Evolutionary conservation across 2,888 invertebrate species (phyloP), one percentile per base, ranked within the genome.

Genomic region (Lochmaea capreae): DNA sequence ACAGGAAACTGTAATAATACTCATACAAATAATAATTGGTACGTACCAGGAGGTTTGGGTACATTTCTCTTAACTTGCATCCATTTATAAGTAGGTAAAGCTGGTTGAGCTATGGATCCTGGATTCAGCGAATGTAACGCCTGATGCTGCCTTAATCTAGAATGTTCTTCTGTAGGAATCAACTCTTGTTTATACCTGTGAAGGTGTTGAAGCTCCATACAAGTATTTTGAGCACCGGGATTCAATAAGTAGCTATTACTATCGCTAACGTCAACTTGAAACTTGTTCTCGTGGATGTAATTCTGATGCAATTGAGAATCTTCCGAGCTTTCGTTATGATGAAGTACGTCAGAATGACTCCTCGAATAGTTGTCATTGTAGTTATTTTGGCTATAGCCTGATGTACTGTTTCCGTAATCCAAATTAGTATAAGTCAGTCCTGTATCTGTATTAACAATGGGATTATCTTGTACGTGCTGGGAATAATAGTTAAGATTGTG

Each of bases 1-100:
- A 26, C 26, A 26, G 4, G 26, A 26, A 26, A 26, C 26, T 26
- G 26, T 26, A 26, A 26, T 26, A 26, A 26, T 26, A 43, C 2
- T 43, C 43, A n/a, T 2, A 43, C 11, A 43, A 9, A 43, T 43
- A 43, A 12, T 46, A 46, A 54, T 54, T 54, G 18, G 18, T 52
- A 88, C 93, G 91, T 87, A 95, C 97, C 94, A 87, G 94, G 90
- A 81, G 97, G 96, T 88, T 98, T 98, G 66, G 97, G 97, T 80
- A 97, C 95, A 88, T 97, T 97, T 87, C 98, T 91, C 89, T 98
- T 98, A 83, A 98, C 95, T 89, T 98, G 97, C 98, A 98, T 98
- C 98, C 98, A 98, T 87, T 98, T 97, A 88, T 98, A 98, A 0
- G 97, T 97, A 33, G 97, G 97, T 76, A 96, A 92, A 65, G 91